Evolutionary conservation across 2,888 invertebrate genomes (phyloP), one percentile per base, ranked within the genome.

Genomic region (Drepanosiphum platanoidis): DNA sequence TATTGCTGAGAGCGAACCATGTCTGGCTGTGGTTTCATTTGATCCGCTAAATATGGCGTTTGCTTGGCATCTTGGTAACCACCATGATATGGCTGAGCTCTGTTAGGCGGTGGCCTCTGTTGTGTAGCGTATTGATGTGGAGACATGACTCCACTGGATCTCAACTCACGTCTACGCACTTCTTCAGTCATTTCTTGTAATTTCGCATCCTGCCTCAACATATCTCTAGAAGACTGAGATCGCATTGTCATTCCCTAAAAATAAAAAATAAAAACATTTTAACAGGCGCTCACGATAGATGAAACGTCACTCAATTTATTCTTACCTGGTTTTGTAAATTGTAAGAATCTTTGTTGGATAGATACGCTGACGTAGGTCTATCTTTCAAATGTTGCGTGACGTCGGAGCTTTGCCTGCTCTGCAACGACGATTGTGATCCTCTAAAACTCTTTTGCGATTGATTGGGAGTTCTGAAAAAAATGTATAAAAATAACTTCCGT

Each of bases 181-280:
- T 96, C 95, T 88, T 96, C 95, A 4, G 94, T 93, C 94, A 95
- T 95, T 90, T 95, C 95, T 7, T 93, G 93, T 86, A 95, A 90
- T 89, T 95, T 90, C 39, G 89, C 89, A 87, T 90, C 92, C 87
- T 91, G 91, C 5, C 91, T 89, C 61, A 91, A 89, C 87, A 91
- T 90, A 87, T 91, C 91, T 13, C 91, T 89, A 1, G 90, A 90
- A 1, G 91, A 91, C 87, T 91, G 91, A 1, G 91, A 91, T 75
- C 91, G 88, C 2, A 89, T 89, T 22, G 90, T 90, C 88, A 88
- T 88, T 32, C 87, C 87, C 88, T 88, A 86, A 61, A 82, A 27
- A 72, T 13, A 74, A 66, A 5, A 79, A 74, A 75, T 68, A 13
- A 86, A 86, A 18, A 46, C 1, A 71, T 64, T 11, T 30, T 61